A percentile compares a stretch with the other conserved stretches of the same genome.
Conservation (phyloP, 2,888 invertebrate genomes). For the Lasioglossum oenotherae region DNA sequence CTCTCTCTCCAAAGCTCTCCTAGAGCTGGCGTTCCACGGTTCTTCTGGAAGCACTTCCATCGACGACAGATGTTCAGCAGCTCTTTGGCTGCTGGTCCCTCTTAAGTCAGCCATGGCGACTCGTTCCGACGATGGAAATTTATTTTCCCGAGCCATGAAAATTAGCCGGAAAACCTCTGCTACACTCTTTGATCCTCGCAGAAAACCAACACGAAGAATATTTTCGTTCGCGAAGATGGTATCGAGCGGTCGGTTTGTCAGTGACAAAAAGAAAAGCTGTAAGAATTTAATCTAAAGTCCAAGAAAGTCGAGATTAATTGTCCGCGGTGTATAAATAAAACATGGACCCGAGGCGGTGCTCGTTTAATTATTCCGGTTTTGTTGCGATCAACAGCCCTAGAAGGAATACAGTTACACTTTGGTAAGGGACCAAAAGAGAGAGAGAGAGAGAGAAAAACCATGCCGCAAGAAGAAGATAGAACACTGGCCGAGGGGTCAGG, state of each 20-base stretch:
- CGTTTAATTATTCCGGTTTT: background rate
- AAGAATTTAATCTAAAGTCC: background rate
- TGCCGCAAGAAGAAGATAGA: background rate
- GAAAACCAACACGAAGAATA: background rate
- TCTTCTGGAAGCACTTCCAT: slow-evolving; percentile 67
- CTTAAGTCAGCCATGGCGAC: slow-evolving; percentile 41
- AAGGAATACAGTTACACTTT: background rate
- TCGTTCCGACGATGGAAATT: slow-evolving; percentile 38
- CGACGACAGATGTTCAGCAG: slow-evolving; percentile 72
- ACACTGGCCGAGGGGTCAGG: slow-evolving; percentile 1
- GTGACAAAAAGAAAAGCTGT: background rate
- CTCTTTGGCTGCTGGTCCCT: slow-evolving; percentile 32
- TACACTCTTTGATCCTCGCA: background rate
- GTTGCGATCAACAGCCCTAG: background rate
- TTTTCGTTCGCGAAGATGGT: background rate
- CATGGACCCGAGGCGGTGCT: background rate
- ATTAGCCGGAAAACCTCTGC: background rate
- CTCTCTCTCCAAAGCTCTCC: slow-evolving; percentile 46
- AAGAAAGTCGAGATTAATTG: background rate
- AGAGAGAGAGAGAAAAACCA: background rate
- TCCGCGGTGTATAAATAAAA: background rate
- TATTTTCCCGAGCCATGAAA: slow-evolving; percentile 29
- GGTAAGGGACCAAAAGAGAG: background rate
- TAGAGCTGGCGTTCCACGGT: slow-evolving; percentile 42
- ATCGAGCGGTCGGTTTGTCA: background rate